Base-by-base conservation (phyloP, 2,113 vertebrate species). In the Saccopteryx bilineata region DNA sequence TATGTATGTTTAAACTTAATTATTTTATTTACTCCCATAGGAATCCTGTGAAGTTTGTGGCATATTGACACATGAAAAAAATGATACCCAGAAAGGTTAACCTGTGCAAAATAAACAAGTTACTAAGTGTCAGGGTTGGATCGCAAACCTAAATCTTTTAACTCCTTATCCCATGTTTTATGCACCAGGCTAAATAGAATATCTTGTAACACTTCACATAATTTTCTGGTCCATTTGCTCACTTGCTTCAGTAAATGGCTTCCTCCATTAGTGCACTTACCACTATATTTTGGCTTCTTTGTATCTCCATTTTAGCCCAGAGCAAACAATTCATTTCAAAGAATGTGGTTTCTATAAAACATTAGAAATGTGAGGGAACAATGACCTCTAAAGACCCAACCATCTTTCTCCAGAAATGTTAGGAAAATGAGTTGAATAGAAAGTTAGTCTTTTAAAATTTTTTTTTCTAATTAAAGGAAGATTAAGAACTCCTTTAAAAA, bases 151-250 rank as follows among this genome's bases (percentile, higher is more conserved):
- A 78, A 91, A 33, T 92, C 87, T 93, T 65, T 80, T 75, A 66
- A 92, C 75, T 94, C 48, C 12, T 90, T 5, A 78, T 50, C n/a
- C 94, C 28, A 75, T 94, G 39, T 96, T 96, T 95, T 94, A 90
- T 97, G 91, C 71, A 96, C 79, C 87, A 87, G 65, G 8, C 60
- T 96, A 89, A 91, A 87, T 5, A 93, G 66, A 95, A 81, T 94
- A 76, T 88, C 95, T 96, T 96, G 82, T 83, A 95, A 94, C 90
- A 96, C 93, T 96, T 96, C 94, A 96, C 96, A 97, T 96, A 97
- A 96, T 96, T 96, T 97, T 97, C 52, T 96, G 92, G 85, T 96
- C 94, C 92, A 96, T 97, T 98, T 96, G 85, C 58, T 96, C 82
- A 92, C 96, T 89, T 92, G 68, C 83, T 94, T 89, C 90, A 91